phyloP scores from a whole-genome alignment of 2,797 vertebrate genomes.

The Hippopotamyrus pictus region DNA sequence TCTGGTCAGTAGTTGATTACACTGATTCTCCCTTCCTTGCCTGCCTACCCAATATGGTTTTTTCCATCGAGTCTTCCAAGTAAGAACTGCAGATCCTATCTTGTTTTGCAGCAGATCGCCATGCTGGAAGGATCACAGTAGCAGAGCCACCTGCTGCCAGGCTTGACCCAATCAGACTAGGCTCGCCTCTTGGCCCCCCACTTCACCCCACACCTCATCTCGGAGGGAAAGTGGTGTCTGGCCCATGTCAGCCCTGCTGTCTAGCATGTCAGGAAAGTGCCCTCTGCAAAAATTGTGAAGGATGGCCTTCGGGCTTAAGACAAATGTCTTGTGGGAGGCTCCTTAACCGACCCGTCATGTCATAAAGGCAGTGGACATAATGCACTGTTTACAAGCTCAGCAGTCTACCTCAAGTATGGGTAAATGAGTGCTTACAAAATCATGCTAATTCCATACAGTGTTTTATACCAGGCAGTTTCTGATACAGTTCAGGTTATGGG shows the following conservation, averaged over 20 bases:
- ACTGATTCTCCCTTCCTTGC: background rate
- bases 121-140: background rate
- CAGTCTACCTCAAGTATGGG: background rate
- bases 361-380: conserved; percentile 8
- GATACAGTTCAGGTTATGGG: background rate
- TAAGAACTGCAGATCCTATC: background rate
- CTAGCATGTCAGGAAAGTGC: background rate
- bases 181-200: background rate
- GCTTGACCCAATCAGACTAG: background rate
- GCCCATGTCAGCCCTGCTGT: background rate
- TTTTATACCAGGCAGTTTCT: background rate
- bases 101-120: background rate
- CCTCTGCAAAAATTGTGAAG: background rate
- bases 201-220: background rate
- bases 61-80: background rate
- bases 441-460: background rate
- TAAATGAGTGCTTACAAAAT: background rate
- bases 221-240: background rate
- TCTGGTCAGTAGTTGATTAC: background rate
- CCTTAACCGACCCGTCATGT: background rate
- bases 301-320: conserved; percentile 9
- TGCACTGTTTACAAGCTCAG: conserved; percentile 7
- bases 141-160: background rate
- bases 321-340: background rate
- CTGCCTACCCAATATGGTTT: background rate